A percentile compares a stretch with the other conserved stretches of the same genome.
These are phyloP conservation scores for Drosophila athabasca DNA, from an alignment of 1,140 invertebrate species.

Conservation along the genomic window DNA sequence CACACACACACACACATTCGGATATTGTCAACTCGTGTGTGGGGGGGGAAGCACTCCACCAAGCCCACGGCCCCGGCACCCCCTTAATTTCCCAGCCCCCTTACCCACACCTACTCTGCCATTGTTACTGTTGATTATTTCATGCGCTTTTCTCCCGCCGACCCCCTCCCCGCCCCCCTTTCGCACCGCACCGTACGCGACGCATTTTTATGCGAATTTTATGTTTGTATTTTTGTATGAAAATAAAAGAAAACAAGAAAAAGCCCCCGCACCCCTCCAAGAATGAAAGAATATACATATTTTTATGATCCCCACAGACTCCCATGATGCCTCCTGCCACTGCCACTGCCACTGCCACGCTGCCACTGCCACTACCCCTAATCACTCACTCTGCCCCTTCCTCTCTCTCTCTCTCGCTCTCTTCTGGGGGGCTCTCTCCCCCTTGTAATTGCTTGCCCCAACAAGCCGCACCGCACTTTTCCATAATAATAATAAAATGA, in stretches of 20 bases:
- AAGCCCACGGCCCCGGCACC: not conserved
- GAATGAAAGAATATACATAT: constrained; percentile 41
- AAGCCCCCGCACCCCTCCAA: not conserved
- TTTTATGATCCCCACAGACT: constrained; percentile 51
- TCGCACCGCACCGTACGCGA: no score
- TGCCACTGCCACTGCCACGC: no score
- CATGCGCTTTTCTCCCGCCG: constrained; percentile 64
- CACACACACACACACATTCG: constrained; percentile 54
- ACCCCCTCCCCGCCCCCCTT: constrained; percentile 1
- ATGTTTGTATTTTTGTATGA: constrained; percentile 78
- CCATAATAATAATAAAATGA: constrained; percentile 81
- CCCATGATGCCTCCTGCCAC: not conserved
- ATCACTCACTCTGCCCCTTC: constrained; percentile 44
- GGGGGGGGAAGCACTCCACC: constrained; percentile 9
- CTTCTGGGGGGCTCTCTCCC: no score
- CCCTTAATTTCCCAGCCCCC: not conserved
- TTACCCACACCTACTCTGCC: constrained; percentile 6
- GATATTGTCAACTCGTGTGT: constrained; percentile 71
- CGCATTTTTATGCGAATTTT: constrained; percentile 77
- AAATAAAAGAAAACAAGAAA: constrained; percentile 50
- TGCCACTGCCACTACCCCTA: constrained; percentile 20
- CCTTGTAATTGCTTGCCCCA: constrained; percentile 69
- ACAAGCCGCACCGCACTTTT: constrained; percentile 54
- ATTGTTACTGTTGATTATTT: constrained; percentile 80
- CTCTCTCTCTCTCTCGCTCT: constrained; percentile 23